Conservation (phyloP, 92 coral and sea anemone species). For the Parazoanthus atlanticus region DNA sequence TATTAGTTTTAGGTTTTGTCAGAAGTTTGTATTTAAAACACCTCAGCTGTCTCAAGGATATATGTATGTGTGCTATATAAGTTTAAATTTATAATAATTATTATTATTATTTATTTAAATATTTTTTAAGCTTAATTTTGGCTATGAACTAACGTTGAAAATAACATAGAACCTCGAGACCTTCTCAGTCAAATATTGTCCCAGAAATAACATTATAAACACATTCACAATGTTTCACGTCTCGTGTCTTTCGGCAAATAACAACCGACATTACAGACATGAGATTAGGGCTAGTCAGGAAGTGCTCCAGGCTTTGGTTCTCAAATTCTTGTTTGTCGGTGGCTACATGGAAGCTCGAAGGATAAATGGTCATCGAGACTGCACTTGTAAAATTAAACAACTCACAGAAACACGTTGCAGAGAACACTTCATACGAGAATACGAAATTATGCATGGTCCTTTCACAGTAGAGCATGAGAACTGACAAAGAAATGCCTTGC, state of each 20-base stretch:
- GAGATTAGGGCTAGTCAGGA: neutral
- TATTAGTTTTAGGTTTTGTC: too few species aligned
- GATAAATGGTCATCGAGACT: neutral
- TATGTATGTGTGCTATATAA: too few species aligned
- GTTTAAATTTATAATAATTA: too few species aligned
- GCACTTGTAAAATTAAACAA: neutral
- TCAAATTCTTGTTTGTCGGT: neutral
- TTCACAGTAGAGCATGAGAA: neutral
- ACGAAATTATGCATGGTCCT: neutral
- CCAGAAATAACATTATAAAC: too few species aligned
- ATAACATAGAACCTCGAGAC: too few species aligned
- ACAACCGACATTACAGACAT: neutral
- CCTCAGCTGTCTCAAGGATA: too few species aligned
- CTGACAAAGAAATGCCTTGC: neutral
- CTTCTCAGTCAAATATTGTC: too few species aligned
- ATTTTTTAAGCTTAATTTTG: too few species aligned
- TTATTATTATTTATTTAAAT: too few species aligned
- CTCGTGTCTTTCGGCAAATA: neutral
- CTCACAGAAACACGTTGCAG: neutral
- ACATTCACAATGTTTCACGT: neutral
- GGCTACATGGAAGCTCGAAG: neutral
- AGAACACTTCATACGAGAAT: constrained; percentile 1
- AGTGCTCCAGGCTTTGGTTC: neutral
- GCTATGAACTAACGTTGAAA: too few species aligned
- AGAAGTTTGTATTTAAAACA: too few species aligned